Evolutionary conservation across 2,797 vertebrate genomes (phyloP), one percentile per base, ranked within the genome.

Genomic region (Anguilla obscura): DNA sequence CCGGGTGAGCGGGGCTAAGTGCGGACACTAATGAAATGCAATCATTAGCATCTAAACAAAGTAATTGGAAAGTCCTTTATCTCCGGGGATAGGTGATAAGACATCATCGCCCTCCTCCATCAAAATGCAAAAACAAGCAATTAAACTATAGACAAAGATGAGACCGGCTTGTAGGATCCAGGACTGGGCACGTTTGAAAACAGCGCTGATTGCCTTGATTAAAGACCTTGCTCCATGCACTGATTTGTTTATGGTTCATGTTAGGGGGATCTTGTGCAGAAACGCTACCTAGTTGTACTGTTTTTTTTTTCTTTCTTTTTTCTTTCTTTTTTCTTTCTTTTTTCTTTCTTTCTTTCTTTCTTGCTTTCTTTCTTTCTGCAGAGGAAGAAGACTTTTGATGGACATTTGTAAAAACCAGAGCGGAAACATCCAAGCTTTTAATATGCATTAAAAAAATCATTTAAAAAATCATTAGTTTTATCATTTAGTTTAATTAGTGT

Each of bases 31-130:
- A 99, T 99, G 98, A 99, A 99, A 98, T 97, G 97, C 97, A 98
- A 98, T 99, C 98, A 99, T 99, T 99, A 98, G 98, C 98, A 99
- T 98, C 98, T 98, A 99, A 99, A 99, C 98, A 99, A 98, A 98
- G 97, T 99, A 99, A 99, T 99, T 99, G 98, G 98, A 96, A 98
- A 97, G 98, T 97, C 97, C 98, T 98, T 98, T 98, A 95, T 96
- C 94, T 95, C 95, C 92, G 90, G 92, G 95, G 95, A 98, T 98
- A 98, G 98, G 98, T 98, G 98, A 98, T 97, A 99, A 98, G 97
- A 97, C 98, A 98, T 97, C 98, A 98, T 98, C 98, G 98, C 98
- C 97, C 96, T 97, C 96, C 97, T 96, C 97, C 93, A 95, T 95
- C 97, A 97, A 97, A 98, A 97, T 97, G 97, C 97, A 98, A 97